These are phyloP conservation scores for Stegophylla sp. DNA, from an alignment of 2,888 invertebrate species.

Conservation along the genomic window DNA sequence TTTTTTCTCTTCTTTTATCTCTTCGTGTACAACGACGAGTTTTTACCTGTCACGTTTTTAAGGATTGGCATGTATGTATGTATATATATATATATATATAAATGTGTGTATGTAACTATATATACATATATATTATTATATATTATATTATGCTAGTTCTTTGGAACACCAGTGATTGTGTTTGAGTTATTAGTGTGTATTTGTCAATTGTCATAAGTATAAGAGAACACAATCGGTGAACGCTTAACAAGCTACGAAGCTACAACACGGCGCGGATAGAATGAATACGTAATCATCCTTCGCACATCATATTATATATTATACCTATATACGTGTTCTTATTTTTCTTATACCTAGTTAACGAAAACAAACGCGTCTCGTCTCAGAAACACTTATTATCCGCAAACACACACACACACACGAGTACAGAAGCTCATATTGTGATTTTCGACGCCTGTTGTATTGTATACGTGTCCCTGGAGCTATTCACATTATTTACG, in stretches of 20 bases:
- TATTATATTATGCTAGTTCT: neutral
- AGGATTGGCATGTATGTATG: conserved; percentile 49
- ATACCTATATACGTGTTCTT: neutral
- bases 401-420: neutral
- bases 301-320: no score
- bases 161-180: conserved; percentile 45
- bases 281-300: conserved; percentile 46
- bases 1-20: conserved; percentile 33
- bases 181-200: conserved; percentile 57
- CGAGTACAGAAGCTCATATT: neutral
- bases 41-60: conserved; percentile 57
- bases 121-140: neutral
- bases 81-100: neutral
- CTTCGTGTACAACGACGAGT: conserved; percentile 37
- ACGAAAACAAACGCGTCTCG: conserved; percentile 26
- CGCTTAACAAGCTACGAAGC: conserved; percentile 56
- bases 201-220: conserved; percentile 52
- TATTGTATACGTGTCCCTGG: neutral
- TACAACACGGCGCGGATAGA: neutral
- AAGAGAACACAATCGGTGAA: conserved; percentile 38
- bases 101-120: neutral
- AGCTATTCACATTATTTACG: neutral
- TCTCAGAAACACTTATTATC: conserved; percentile 8
- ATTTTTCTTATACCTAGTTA: neutral
- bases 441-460: neutral